A percentile compares a stretch with the other conserved stretches of the same genome.
Conservation (phyloP, 2,888 invertebrate species). For the Odiellus spinosus region DNA sequence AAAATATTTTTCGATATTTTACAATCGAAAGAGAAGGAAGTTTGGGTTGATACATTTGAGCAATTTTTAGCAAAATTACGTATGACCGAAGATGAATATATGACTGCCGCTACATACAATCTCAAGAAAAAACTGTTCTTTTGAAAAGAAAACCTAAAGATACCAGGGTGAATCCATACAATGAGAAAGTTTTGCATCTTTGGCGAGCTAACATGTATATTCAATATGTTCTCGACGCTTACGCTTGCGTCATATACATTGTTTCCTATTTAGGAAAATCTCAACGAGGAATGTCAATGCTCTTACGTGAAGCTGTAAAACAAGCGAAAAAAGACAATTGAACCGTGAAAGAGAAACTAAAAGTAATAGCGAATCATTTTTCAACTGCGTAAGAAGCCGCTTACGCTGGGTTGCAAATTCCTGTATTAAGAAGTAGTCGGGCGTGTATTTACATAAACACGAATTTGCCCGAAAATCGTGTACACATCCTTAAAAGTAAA, state of each 20-base stretch:
- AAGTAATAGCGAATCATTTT: slow-evolving; percentile 19
- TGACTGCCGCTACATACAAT: slow-evolving; percentile 1
- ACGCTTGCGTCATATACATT: slow-evolving; percentile 26
- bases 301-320: slow-evolving; percentile 18
- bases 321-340: slow-evolving; percentile 22
- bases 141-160: slow-evolving; percentile 18
- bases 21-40: neutral
- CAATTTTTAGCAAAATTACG: no score
- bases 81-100: slow-evolving; percentile 1
- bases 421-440: slow-evolving; percentile 17
- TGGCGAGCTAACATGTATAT: slow-evolving; percentile 27
- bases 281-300: slow-evolving; percentile 10
- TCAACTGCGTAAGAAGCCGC: slow-evolving; percentile 23
- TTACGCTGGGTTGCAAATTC: slow-evolving; percentile 19
- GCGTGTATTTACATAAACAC: slow-evolving; percentile 20
- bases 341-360: slow-evolving; percentile 17
- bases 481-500: slow-evolving; percentile 21
- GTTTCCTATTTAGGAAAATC: slow-evolving; percentile 18
- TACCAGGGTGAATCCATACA: slow-evolving; percentile 22
- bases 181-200: slow-evolving; percentile 18
- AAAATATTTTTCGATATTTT: no score
- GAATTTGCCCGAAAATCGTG: slow-evolving; percentile 19
- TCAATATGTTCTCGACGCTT: slow-evolving; percentile 26
- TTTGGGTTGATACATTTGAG: no score
- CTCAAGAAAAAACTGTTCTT: slow-evolving; percentile 13